Percentiles rank a stretch among this genome's conserved stretches.
phyloP scores from a whole-genome alignment of 2,113 vertebrate genomes.

The Mirounga angustirostris region DNA sequence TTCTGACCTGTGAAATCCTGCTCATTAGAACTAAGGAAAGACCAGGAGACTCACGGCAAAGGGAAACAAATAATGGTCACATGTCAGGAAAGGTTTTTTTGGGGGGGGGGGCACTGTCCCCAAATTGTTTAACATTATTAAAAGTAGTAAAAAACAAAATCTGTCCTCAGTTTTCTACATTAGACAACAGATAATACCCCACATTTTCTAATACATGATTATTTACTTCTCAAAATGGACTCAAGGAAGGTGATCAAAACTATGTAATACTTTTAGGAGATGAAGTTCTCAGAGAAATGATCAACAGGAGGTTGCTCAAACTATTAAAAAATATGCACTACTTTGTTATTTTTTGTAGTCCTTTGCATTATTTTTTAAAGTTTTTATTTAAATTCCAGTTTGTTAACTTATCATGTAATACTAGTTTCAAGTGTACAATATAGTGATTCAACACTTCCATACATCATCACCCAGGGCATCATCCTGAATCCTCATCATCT shows the following conservation, averaged over 20 bases:
- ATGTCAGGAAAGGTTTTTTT: constrained; percentile 10
- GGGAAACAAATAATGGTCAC: background rate
- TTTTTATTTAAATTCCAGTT: background rate
- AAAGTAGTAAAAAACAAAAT: background rate
- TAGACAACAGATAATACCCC: background rate
- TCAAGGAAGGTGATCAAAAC: background rate
- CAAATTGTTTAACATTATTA: background rate
- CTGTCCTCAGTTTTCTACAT: background rate
- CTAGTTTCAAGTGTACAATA: background rate
- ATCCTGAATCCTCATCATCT: background rate
- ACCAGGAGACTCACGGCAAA: background rate
- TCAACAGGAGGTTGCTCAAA: background rate
- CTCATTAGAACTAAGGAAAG: constrained; percentile 62
- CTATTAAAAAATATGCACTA: background rate
- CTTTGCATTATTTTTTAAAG: background rate
- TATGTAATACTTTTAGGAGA: background rate
- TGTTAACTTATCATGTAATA: background rate
- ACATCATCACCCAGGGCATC: no score
- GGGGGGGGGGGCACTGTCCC: background rate
- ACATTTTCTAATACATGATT: background rate
- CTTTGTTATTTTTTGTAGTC: background rate
- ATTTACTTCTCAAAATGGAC: background rate
- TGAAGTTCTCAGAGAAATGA: background rate
- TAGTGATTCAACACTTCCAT: background rate
- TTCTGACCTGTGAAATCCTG: constrained; percentile 81